A percentile compares a stretch with the other conserved stretches of the same genome.
phyloP scores from a whole-genome alignment of 2,888 invertebrate genomes.

The Xestia rhomboidea region DNA sequence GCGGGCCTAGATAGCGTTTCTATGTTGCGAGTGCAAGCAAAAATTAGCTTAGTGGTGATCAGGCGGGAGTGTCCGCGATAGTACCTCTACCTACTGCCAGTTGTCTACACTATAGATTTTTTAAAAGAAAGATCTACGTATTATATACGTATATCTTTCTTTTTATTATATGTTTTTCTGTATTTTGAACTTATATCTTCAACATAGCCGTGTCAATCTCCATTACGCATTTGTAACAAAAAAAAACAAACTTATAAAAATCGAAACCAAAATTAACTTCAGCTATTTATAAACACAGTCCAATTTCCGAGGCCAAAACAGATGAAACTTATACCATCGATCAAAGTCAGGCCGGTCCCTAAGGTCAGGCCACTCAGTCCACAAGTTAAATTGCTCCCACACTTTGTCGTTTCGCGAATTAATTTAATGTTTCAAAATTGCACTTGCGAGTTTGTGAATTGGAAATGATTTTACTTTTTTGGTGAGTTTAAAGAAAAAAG shows the following conservation, averaged over 20 bases:
- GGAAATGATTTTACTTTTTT: constrained; percentile 4
- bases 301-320: constrained; percentile 51
- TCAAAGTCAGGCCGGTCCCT: constrained; percentile 63
- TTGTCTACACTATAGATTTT: too few relatives aligned
- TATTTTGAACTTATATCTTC: too few relatives aligned
- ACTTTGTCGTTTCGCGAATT: constrained; percentile 60
- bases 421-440: constrained; percentile 60
- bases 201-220: too few relatives aligned
- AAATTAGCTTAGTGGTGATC: too few relatives aligned
- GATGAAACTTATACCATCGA: constrained; percentile 64
- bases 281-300: constrained; percentile 41
- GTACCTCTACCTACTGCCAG: too few relatives aligned
- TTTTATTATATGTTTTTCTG: too few relatives aligned
- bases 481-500: not conserved
- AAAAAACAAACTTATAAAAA: not conserved
- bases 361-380: constrained; percentile 51
- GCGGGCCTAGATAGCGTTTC: too few relatives aligned
- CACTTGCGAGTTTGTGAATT: constrained; percentile 36
- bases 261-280: constrained; percentile 21
- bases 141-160: too few relatives aligned
- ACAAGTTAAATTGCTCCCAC: constrained; percentile 65
- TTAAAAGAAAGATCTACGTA: too few relatives aligned
- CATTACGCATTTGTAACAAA: not conserved
- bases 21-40: too few relatives aligned
- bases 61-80: too few relatives aligned